A percentile compares a stretch with the other conserved stretches of the same genome.
These are phyloP conservation scores for Abrostola tripartita DNA, from an alignment of 2,888 invertebrate species.

Conservation along the genomic window DNA sequence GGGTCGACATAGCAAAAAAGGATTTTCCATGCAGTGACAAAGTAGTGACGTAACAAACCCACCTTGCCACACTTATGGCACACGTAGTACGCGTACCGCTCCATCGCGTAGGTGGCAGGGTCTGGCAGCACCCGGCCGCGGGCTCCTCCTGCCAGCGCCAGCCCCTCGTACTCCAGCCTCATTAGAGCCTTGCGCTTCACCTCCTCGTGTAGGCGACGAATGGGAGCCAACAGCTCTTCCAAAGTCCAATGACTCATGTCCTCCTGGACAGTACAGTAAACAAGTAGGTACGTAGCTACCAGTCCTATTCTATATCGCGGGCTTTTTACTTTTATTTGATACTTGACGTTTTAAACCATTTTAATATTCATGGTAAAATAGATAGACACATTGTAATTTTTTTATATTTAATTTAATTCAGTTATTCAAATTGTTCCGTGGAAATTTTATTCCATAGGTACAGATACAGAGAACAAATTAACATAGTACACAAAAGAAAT, in stretches of 20 bases:
- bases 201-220: slow-evolving; percentile 94
- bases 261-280: slow-evolving; percentile 79
- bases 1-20: no score
- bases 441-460: no score
- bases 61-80: slow-evolving; percentile 97
- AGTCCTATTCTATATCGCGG: no score
- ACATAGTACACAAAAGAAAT: no score
- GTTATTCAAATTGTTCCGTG: no score
- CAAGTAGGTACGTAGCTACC: background rate
- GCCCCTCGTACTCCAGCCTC: slow-evolving; percentile 98
- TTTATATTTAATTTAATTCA: no score
- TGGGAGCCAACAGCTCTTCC: slow-evolving; percentile 93
- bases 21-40: no score
- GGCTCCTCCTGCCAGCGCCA: slow-evolving; percentile 91
- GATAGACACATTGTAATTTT: no score
- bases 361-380: no score
- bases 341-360: no score
- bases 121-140: slow-evolving; percentile 93
- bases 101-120: slow-evolving; percentile 97
- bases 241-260: slow-evolving; percentile 95
- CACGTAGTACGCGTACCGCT: slow-evolving; percentile 99
- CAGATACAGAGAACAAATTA: no score
- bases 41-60: slow-evolving; percentile 21
- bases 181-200: slow-evolving; percentile 97
- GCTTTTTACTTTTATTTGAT: no score